phyloP scores from a whole-genome alignment of 2,797 vertebrate genomes.

The Helostoma temminkii region DNA sequence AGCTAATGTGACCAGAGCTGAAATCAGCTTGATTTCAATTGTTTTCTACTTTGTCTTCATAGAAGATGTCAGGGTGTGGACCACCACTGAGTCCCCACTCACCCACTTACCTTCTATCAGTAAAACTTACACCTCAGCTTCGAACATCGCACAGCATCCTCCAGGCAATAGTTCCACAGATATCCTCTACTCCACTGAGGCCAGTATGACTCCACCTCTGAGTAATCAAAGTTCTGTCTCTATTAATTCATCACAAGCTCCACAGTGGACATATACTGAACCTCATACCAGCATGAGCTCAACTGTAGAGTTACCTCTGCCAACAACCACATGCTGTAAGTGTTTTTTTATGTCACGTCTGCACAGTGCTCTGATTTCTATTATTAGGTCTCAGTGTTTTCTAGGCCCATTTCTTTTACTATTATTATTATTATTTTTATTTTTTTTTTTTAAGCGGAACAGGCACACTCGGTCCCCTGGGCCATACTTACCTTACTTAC shows the following conservation, averaged over 20 bases:
- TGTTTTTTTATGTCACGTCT: background rate
- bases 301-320: conserved; percentile 18
- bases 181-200: conserved; percentile 24
- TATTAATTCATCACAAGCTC: conserved; percentile 32
- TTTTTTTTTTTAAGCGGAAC: too few species aligned
- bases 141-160: conserved; percentile 28
- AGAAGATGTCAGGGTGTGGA: conserved; percentile 15
- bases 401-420: too few species aligned
- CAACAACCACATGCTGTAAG: conserved; percentile 56
- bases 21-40: background rate
- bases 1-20: too few species aligned
- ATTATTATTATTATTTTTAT: too few species aligned
- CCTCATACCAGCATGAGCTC: conserved; percentile 26
- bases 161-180: conserved; percentile 3
- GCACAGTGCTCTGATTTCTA: background rate
- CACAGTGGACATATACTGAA: conserved; percentile 23
- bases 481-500: too few species aligned
- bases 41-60: conserved; percentile 12
- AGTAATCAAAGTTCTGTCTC: conserved; percentile 37
- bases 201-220: conserved; percentile 29
- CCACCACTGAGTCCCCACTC: background rate
- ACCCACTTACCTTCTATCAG: conserved; percentile 14
- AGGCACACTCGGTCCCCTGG: too few species aligned
- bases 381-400: background rate
- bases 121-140: conserved; percentile 5